Percentiles rank a stretch among this genome's conserved stretches.
Evolutionary conservation across 1,140 invertebrate species (phyloP).

Genomic region (Leptinotarsa texana): DNA sequence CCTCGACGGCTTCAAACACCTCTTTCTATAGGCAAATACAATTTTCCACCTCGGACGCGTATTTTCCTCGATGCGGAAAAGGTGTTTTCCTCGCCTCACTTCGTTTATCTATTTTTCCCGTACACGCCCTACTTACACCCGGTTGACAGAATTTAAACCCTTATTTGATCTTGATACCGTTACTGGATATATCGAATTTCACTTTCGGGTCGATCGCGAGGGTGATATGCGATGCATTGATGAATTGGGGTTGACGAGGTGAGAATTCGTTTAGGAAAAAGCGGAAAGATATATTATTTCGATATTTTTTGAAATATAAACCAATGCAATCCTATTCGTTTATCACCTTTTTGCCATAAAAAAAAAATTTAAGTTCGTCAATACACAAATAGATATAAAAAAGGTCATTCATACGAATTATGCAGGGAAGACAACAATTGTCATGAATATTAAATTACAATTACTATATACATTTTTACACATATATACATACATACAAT

Average conservation of each 20-base stretch:
- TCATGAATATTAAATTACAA: too few species aligned
- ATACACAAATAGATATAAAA: too few species aligned
- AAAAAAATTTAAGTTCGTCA: too few species aligned
- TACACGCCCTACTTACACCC: conserved; percentile 1
- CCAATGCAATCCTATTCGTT: too few species aligned
- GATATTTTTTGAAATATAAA: too few species aligned
- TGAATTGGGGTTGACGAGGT: conserved; percentile 7
- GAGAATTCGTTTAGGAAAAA: not conserved
- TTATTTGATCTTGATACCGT: conserved; percentile 5
- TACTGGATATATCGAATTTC: conserved; percentile 6
- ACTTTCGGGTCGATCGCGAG: not conserved
- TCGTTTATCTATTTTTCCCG: conserved; percentile 8
- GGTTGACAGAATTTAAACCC: conserved; percentile 8
- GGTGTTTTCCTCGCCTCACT: conserved; percentile 1
- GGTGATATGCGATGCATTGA: conserved; percentile 1
- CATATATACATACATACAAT: too few species aligned
- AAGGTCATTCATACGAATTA: too few species aligned
- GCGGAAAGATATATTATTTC: too few species aligned
- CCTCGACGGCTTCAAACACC: not conserved
- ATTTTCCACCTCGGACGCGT: not conserved
- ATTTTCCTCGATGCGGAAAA: conserved; percentile 2
- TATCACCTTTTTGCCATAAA: too few species aligned
- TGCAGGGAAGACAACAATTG: too few species aligned
- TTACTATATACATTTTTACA: too few species aligned
- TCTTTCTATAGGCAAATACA: conserved; percentile 6